These are phyloP conservation scores for Mionectes olivaceus DNA, from an alignment of 2,797 vertebrate species.

Conservation along the genomic window DNA sequence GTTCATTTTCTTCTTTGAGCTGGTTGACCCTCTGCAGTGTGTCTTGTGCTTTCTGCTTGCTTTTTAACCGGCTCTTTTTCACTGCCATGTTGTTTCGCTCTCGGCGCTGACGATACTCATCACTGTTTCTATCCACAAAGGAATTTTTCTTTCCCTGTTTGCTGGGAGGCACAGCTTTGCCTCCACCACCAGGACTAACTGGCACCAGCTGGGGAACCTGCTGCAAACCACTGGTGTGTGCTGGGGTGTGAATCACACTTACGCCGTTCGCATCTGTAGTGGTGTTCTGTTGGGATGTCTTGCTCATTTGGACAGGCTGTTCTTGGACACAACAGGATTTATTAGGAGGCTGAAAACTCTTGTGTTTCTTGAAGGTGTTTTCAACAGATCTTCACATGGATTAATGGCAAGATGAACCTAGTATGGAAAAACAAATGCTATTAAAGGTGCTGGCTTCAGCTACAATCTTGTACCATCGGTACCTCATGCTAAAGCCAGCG, in stretches of 20 bases:
- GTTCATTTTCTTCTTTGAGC: constrained; percentile 98
- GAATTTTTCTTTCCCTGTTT: constrained; percentile 90
- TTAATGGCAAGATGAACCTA: constrained; percentile 54
- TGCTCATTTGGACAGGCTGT: constrained; percentile 91
- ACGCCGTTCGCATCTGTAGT: constrained; percentile 83
- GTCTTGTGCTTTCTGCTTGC: constrained; percentile 97
- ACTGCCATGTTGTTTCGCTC: constrained; percentile 98
- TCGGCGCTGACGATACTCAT: constrained; percentile 92
- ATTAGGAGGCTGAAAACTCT: neutral
- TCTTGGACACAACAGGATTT: constrained; percentile 50
- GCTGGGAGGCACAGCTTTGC: constrained; percentile 87
- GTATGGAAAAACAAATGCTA: neutral
- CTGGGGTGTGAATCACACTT: constrained; percentile 86
- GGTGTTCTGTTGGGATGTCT: constrained; percentile 83
- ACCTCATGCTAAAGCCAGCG: neutral
- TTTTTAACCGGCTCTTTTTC: constrained; percentile 97
- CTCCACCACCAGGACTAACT: constrained; percentile 83
- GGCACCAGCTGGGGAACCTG: constrained; percentile 90
- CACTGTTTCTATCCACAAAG: constrained; percentile 89
- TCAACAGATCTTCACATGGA: constrained; percentile 68
- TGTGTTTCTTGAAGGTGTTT: constrained; percentile 25
- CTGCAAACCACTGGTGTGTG: constrained; percentile 83
- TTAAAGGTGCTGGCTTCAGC: constrained; percentile 34
- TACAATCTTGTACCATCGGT: neutral
- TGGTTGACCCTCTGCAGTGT: constrained; percentile 95